Base-by-base conservation (phyloP, 1,140 invertebrate species). In the Penaeus indicus region DNA sequence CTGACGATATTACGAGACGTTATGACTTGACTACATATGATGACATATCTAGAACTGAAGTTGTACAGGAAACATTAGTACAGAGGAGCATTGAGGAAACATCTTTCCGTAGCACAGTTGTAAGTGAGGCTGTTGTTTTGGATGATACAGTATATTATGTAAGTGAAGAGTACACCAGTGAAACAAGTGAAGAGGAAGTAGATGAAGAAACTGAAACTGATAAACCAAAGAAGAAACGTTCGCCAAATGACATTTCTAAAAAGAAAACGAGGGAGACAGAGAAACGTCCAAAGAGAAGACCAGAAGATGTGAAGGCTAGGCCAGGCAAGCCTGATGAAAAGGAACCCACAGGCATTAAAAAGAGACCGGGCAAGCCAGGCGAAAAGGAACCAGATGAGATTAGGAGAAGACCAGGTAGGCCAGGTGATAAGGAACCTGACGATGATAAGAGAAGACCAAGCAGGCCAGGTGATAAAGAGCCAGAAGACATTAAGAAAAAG, bases 211-310 rank as follows among this genome's bases (percentile, higher is more conserved):
- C 11, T 16, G 54, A 21, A 64, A 38, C 19, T 22, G 42, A 25
- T 27, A 75, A 75, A 27, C 2, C 72, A 27, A 38, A 25, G 22
- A 75, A 75, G n/a, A 32, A 27, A 19, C 69, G n/a, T 19, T 75
- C 47, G 18, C 63, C 64, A 60, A 81, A 67, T 11, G 54, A 54
- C 2, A 54, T 54, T 54, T 13, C 54, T 13, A 54, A 78, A 27
- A 27, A 79, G 62, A 42, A 88, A 60, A 54, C 77, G 32, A 82
- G 79, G 72, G 13, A 62, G n/a, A n/a, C 61, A 25, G 22, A 60
- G 75, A 27, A 47, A 78, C 21, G 75, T 54, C 54, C 54, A 54
- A 54, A 42, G 38, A 42, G 38, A 42, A 42, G 38, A 42, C 38
- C 38, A 42, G 38, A 42, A 42, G 38, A 42, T 42, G 38, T 42